Percentiles rank a stretch among this genome's conserved stretches.
Conservation (phyloP, 2,113 vertebrate genomes). For the Malurus elegans region DNA sequence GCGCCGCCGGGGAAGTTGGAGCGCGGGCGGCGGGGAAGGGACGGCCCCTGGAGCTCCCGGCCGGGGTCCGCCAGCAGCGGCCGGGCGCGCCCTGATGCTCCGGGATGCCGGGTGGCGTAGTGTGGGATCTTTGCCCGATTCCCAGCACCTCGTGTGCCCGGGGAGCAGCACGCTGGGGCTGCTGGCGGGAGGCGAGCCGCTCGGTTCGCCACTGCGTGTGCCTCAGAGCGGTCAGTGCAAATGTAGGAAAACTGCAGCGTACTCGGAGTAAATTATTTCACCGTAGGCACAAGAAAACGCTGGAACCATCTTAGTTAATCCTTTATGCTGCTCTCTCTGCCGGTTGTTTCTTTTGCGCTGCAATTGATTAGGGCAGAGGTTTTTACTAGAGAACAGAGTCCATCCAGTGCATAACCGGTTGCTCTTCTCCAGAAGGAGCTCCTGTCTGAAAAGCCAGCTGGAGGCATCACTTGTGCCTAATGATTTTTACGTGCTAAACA, state of each 20-base stretch:
- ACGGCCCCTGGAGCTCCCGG: not conserved
- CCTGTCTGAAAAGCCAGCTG: not conserved
- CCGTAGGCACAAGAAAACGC: not conserved
- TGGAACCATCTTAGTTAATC: not conserved
- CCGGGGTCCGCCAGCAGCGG: not conserved
- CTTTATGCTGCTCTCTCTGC: not conserved
- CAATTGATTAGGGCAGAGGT: not conserved
- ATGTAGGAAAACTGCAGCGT: not conserved
- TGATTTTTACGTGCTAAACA: not conserved
- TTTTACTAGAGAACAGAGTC: not conserved
- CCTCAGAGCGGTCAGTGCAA: not conserved
- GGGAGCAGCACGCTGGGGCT: not conserved
- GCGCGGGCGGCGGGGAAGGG: not conserved
- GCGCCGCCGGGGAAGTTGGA: not conserved
- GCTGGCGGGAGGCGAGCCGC: not conserved
- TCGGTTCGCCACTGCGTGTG: not conserved
- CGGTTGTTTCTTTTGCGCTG: not conserved
- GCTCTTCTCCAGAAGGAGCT: not conserved
- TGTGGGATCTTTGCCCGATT: not conserved
- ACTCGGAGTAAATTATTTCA: not conserved
- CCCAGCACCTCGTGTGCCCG: not conserved
- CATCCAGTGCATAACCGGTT: not conserved
- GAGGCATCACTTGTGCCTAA: not conserved
- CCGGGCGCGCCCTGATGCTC: not conserved
- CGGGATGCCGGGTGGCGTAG: not conserved